These are phyloP conservation scores for Trinorchestia longiramus DNA, from an alignment of 1,140 invertebrate genomes.

Conservation along the genomic window DNA sequence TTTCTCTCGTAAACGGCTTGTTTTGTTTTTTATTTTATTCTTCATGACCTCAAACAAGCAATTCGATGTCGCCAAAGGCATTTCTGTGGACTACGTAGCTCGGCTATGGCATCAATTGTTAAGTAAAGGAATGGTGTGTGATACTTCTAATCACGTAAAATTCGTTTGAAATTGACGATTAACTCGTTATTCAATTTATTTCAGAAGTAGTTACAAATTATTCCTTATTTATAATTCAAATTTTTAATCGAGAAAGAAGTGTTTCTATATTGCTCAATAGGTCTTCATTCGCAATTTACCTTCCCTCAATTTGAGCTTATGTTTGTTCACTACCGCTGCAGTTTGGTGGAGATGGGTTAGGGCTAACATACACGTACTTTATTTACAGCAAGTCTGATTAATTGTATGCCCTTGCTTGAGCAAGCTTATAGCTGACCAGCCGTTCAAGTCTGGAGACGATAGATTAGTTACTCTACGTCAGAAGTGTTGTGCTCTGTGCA, in stretches of 20 bases:
- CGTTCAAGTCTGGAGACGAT: neutral
- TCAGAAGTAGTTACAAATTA: neutral
- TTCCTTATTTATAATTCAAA: neutral
- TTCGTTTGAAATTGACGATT: no score
- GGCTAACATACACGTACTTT: neutral
- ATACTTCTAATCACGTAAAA: no score
- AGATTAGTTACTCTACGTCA: neutral
- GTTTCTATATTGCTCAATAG: no score
- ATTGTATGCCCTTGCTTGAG: neutral
- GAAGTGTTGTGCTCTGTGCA: neutral
- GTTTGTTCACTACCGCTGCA: neutral
- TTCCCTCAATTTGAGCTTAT: neutral
- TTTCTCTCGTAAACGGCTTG: no score
- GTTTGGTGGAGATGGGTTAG: neutral
- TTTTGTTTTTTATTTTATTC: no score
- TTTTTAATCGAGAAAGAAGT: neutral
- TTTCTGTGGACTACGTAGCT: no score
- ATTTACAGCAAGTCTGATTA: neutral
- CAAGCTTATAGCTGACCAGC: no score
- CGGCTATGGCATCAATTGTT: no score
- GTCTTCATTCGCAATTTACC: neutral
- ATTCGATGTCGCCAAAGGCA: no score
- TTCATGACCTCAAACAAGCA: no score
- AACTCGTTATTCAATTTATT: neutral
- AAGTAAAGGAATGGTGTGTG: no score